Base-by-base conservation (phyloP, 1,140 invertebrate species). In the Euborellia annulipes region DNA sequence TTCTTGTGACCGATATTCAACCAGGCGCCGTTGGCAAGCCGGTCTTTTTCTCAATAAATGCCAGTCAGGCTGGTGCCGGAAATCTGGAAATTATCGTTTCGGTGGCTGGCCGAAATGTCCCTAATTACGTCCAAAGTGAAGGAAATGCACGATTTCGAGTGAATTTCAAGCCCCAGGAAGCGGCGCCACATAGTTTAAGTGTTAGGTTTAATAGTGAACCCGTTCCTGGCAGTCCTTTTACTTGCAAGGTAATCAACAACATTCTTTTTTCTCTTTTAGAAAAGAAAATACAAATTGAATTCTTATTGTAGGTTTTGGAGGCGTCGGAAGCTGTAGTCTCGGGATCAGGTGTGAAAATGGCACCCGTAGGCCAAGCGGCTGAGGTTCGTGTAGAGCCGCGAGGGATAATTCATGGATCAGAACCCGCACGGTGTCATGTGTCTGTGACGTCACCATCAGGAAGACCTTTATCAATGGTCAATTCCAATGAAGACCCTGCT, bases 11-110 rank as follows among this genome's bases (percentile, higher is more conserved):
- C 0, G 86, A 94, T 57, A 88, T 93, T 41, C 82, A 79, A 34
- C 80, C 79, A 37, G 91, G 90, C 3, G 71, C 85, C 30, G 83
- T 95, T 30, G 88, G 88, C 18, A 89, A 90, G 63, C 85, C 90
- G 14, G 82, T 92, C 2, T 88, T 85, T 49, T 94, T 96, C 58
- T 43, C 55, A 81, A 82, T 88, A 47, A 82, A 87, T 60, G 82
- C 82, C 21, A 79, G 75, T 51, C 72, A 79, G 63, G 82, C 76
- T 56, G 86, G 93, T 50, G 91, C 91, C 49, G 93, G 93, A 30
- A 95, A 96, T 65, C 67, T 97, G 51, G 93, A 98, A 67, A 97
- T 98, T 36, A 95, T 96, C 45, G 93, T 98, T 0, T 90, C 91
- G 1, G 91, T 95, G n/a, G 89, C 87, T 58, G 90, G 90, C 3